Conservation (phyloP, 1,140 invertebrate species). For the Manduca sexta region DNA sequence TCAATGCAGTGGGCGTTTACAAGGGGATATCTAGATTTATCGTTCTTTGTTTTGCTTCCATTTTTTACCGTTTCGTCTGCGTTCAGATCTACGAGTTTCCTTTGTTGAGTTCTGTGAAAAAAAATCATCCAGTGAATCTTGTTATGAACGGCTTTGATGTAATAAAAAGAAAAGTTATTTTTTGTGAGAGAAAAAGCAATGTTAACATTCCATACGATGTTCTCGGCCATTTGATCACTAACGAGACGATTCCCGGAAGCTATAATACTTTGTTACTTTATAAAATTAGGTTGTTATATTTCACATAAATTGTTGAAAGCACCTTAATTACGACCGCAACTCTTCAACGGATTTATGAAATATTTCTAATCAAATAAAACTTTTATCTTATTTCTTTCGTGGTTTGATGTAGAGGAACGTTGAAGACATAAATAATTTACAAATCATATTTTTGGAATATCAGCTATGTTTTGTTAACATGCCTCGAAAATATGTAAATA, state of each 20-base stretch:
- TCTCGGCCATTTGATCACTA: constrained; percentile 50
- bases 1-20: constrained; percentile 48
- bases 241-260: constrained; percentile 53
- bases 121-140: constrained; percentile 32
- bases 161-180: constrained; percentile 41
- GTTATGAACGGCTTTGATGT: constrained; percentile 50
- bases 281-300: constrained; percentile 45
- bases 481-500: too few species aligned
- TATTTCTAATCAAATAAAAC: neutral
- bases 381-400: neutral
- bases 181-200: constrained; percentile 38
- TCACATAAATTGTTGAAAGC: constrained; percentile 33
- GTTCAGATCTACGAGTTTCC: constrained; percentile 24
- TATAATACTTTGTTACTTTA: constrained; percentile 49
- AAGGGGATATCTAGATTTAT: constrained; percentile 56
- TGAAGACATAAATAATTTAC: too few species aligned
- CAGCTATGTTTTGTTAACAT: too few species aligned
- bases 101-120: constrained; percentile 22
- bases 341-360: constrained; percentile 23
- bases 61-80: constrained; percentile 13
- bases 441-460: too few species aligned
- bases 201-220: constrained; percentile 47
- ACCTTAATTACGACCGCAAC: constrained; percentile 27
- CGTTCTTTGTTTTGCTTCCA: constrained; percentile 30
- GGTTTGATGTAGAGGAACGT: neutral